phyloP scores from a whole-genome alignment of 2,797 vertebrate species.

The Alexandromys oeconomus region DNA sequence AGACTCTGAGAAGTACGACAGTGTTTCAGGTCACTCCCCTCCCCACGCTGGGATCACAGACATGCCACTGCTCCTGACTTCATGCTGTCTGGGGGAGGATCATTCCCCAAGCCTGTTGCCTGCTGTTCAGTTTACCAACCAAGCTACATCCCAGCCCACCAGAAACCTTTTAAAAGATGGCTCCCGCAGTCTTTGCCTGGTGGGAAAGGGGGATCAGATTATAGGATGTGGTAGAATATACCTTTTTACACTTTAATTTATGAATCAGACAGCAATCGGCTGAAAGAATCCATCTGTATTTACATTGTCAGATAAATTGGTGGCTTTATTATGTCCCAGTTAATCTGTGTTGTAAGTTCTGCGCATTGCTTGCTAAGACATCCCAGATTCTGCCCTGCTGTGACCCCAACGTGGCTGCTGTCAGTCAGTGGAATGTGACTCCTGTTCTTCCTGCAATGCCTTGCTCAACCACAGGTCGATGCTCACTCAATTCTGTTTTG shows the following conservation, averaged over 20 bases:
- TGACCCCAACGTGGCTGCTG: neutral
- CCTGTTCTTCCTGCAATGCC: neutral
- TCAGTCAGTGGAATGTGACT: neutral
- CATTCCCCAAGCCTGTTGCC: neutral
- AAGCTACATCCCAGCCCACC: neutral
- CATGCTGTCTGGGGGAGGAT: neutral
- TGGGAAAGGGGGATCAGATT: conserved; percentile 4
- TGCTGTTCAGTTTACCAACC: neutral
- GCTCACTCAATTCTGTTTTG: neutral
- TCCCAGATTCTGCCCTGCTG: neutral
- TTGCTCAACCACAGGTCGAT: neutral
- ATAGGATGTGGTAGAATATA: neutral
- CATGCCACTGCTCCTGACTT: neutral
- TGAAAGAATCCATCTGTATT: conserved; percentile 14
- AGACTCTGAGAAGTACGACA: neutral
- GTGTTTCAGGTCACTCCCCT: neutral
- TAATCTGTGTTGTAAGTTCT: conserved; percentile 42
- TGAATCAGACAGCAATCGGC: conserved; percentile 22
- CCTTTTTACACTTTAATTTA: conserved; percentile 54
- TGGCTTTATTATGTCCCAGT: neutral
- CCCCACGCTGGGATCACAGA: neutral
- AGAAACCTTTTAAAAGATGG: neutral
- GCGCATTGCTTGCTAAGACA: neutral
- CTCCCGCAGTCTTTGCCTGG: neutral
- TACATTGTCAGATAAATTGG: neutral